Percentiles rank a stretch among this genome's conserved stretches.
These are phyloP conservation scores for Eupithecia vulgata DNA, from an alignment of 2,888 invertebrate species.

Conservation along the genomic window DNA sequence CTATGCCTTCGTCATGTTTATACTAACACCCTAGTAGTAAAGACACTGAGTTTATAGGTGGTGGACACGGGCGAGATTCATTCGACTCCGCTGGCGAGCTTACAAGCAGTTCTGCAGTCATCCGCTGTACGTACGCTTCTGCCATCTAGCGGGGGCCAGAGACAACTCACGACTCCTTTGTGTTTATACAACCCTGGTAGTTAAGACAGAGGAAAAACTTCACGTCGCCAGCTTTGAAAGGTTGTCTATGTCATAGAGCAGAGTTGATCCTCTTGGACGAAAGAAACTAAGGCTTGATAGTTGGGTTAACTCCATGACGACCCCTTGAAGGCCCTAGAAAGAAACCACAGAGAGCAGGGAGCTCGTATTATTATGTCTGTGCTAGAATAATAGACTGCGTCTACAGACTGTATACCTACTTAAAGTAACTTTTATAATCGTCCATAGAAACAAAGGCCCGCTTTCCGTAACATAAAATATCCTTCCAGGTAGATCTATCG, in stretches of 20 bases:
- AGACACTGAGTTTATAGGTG: conserved; percentile 29
- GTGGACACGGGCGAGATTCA: conserved; percentile 73
- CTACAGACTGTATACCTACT: too few relatives aligned
- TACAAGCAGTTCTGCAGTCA: conserved; percentile 53
- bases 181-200: not conserved
- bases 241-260: too few relatives aligned
- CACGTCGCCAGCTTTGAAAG: too few relatives aligned
- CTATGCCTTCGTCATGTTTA: not conserved
- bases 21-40: not conserved
- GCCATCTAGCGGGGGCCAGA: conserved; percentile 74
- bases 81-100: conserved; percentile 33
- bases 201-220: too few relatives aligned
- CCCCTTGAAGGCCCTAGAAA: too few relatives aligned
- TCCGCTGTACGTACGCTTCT: conserved; percentile 72
- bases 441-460: not conserved
- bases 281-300: too few relatives aligned
- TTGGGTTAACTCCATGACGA: too few relatives aligned
- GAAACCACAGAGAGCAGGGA: too few relatives aligned
- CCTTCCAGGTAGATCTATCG: conserved; percentile 36
- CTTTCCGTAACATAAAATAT: not conserved
- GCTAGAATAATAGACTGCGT: too few relatives aligned
- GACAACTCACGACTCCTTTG: not conserved
- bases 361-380: too few relatives aligned
- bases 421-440: too few relatives aligned
- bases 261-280: too few relatives aligned